Conservation (phyloP, 2,888 invertebrate species). For the Adela reaumurella region DNA sequence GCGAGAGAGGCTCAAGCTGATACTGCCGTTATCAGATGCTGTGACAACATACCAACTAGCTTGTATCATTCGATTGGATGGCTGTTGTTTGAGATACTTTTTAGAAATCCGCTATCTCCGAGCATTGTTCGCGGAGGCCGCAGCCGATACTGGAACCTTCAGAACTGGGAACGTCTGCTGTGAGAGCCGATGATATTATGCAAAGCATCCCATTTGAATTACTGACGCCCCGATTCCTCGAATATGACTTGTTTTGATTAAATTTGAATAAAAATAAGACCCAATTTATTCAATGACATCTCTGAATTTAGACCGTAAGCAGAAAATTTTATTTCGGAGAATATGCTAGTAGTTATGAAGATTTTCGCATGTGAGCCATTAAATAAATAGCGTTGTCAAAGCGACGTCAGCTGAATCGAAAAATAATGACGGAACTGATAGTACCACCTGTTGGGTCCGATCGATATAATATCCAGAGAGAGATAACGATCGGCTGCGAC, state of each 20-base stretch:
- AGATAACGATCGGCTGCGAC: no score
- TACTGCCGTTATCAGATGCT: background rate
- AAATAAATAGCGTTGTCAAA: no score
- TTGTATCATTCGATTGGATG: background rate
- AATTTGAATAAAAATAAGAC: background rate
- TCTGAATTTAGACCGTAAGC: no score
- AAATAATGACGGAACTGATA: background rate
- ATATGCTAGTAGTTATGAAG: no score
- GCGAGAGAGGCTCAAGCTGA: background rate
- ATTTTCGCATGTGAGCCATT: no score
- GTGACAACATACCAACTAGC: background rate
- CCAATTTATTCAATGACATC: background rate
- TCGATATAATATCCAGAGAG: background rate
- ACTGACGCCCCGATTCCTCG: background rate
- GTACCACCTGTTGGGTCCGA: background rate
- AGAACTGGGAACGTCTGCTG: background rate
- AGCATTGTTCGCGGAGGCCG: background rate
- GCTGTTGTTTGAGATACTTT: background rate
- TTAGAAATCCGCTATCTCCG: background rate
- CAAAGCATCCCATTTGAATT: background rate
- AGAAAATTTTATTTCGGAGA: no score
- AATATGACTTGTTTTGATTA: background rate
- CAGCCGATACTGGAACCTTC: background rate
- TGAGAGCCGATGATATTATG: background rate
- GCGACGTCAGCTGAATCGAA: no score